A percentile compares a stretch with the other conserved stretches of the same genome.
These are phyloP conservation scores for Oncorhynchus clarkii DNA, from an alignment of 2,113 vertebrate species.

Conservation along the genomic window DNA sequence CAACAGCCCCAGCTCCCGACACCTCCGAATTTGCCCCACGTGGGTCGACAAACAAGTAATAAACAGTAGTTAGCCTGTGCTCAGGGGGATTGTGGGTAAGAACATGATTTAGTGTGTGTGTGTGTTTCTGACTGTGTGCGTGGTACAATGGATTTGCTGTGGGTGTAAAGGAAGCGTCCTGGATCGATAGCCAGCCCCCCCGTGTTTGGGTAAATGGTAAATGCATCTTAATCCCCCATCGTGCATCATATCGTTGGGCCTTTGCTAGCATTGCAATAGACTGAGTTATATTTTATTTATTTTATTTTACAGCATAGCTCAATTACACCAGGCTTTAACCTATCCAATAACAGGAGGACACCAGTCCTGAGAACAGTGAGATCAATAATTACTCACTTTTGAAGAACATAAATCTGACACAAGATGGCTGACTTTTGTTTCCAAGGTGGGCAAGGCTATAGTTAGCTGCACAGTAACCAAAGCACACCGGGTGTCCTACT, in stretches of 20 bases:
- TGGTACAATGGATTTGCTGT: neutral
- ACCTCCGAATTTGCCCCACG: neutral
- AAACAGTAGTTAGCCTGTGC: neutral
- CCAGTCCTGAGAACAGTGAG: neutral
- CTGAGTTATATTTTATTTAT: no score
- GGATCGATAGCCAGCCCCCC: neutral
- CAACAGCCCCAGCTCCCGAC: no score
- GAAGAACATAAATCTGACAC: neutral
- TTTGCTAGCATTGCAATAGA: no score
- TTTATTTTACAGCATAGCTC: no score
- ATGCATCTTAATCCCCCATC: conserved; percentile 19
- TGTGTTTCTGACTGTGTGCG: neutral
- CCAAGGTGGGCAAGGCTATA: neutral
- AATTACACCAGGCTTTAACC: neutral
- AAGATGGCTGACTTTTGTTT: neutral
- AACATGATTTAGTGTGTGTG: neutral
- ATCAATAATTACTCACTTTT: neutral
- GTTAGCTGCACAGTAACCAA: neutral
- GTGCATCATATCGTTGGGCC: neutral
- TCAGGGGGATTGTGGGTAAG: neutral
- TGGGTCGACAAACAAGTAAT: neutral
- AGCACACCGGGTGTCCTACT: no score
- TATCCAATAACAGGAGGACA: neutral
- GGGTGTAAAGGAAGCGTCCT: neutral
- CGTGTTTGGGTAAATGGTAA: conserved; percentile 23